Evolutionary conservation across 2,888 invertebrate genomes (phyloP), one percentile per base, ranked within the genome.

Genomic region (Idaea dimidiata): DNA sequence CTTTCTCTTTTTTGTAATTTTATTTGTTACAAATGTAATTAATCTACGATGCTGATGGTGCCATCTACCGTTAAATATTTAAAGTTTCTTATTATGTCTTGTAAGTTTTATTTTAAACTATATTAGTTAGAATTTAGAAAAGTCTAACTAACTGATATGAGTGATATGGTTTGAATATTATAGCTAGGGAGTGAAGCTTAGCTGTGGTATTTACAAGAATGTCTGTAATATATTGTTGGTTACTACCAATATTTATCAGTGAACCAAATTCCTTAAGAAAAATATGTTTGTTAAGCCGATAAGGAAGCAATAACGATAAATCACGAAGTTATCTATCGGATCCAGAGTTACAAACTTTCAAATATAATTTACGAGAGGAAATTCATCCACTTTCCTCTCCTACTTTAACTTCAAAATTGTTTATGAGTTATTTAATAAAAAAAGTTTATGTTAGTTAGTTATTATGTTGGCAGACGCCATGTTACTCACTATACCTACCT

Each of bases 231-330:
- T 43, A 43, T 43, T 43, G 43, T 43, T 43, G 3, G 43, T 8
- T 43, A 43, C 8, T 7, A 33, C 3, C 2, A 43, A 14, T 43
- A 14, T 8, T 43, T 43, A 43, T 43, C 10, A 14, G 43, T 32
- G 32, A 43, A 43, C 43, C 43, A 43, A 59, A 54, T 53, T 57
- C 16, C 14, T 18, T 57, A 17, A 54, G 43, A 43, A 43, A 43
- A 43, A 43, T 43, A 43, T 43, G 43, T 43, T 43, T 43, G 43
- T 43, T 43, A 43, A 43, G 14, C 43, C 7, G 43, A 43, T 43
- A 43, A 43, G 43, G 43, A 43, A 43, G 43, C 43, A 43, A 43
- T 43, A 43, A 43, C 43, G 43, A 43, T 43, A 43, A 43, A 43
- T 43, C 43, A 43, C 43, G 43, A 43, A 43, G 43, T 43, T 43